Evolutionary conservation across 2,888 invertebrate genomes (phyloP).

Genomic region (Allolobophora icterica): DNA sequence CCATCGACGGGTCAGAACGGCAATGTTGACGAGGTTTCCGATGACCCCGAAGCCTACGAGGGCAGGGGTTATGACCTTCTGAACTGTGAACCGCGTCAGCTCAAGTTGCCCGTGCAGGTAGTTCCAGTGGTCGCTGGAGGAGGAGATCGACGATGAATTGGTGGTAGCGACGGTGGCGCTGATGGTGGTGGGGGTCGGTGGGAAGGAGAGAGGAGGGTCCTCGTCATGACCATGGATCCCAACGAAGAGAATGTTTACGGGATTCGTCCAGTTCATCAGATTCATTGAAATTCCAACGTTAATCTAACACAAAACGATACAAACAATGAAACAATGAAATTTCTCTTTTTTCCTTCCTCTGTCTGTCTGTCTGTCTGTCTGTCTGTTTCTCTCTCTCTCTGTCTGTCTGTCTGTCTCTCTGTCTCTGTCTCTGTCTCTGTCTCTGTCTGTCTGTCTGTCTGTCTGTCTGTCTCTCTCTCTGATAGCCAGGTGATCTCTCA

Average conservation of each 20-base stretch:
- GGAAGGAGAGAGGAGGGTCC: neutral
- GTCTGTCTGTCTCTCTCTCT: neutral
- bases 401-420: neutral
- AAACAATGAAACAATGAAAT: neutral
- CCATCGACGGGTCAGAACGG: slow-evolving; percentile 58
- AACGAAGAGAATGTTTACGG: neutral
- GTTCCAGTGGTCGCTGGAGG: neutral
- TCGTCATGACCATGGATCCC: neutral
- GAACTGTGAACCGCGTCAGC: slow-evolving; percentile 52
- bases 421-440: neutral
- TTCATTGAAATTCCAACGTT: neutral
- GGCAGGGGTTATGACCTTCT: slow-evolving; percentile 55
- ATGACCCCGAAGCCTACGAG: slow-evolving; percentile 57
- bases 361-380: neutral
- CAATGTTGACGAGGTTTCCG: slow-evolving; percentile 61
- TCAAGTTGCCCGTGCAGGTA: slow-evolving; percentile 25
- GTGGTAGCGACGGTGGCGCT: neutral
- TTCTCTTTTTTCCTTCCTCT: neutral
- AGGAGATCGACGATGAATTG: neutral
- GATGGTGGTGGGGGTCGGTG: neutral
- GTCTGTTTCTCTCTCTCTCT: neutral
- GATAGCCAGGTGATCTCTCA: no score
- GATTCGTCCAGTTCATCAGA: neutral
- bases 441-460: neutral
- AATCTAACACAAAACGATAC: neutral